Conservation (phyloP, 2,888 invertebrate genomes). For the Kuschelorhynchus macadamiae region DNA sequence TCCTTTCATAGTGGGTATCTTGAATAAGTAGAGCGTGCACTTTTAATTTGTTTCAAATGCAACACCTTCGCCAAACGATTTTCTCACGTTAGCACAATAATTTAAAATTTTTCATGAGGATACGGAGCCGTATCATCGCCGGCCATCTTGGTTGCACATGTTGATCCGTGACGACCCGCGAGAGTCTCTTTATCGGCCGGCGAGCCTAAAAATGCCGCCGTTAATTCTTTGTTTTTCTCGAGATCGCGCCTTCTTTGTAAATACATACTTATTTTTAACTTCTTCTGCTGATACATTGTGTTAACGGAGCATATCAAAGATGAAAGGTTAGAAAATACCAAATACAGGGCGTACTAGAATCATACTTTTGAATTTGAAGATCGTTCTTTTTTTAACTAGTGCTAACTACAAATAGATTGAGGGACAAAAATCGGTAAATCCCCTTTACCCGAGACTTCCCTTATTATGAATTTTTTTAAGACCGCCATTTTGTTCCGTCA, state of each 20-base stretch:
- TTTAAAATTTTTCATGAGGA: constrained; percentile 20
- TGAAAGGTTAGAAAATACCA: too few species aligned
- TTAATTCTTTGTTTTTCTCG: constrained; percentile 35
- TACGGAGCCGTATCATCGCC: constrained; percentile 24
- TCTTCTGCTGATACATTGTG: neutral
- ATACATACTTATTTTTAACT: constrained; percentile 30
- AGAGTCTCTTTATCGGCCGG: constrained; percentile 24
- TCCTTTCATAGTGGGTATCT: too few species aligned
- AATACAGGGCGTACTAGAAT: too few species aligned
- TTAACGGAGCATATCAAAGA: neutral
- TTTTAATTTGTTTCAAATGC: too few species aligned
- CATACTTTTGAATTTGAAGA: too few species aligned
- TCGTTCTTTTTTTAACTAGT: too few species aligned
- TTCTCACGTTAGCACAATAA: constrained; percentile 41
- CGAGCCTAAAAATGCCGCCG: constrained; percentile 41
- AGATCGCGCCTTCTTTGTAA: constrained; percentile 30
- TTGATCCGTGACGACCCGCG: constrained; percentile 44
- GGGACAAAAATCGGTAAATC: too few species aligned
- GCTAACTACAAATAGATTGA: too few species aligned
- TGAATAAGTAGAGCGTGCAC: too few species aligned
- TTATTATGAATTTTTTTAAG: too few species aligned
- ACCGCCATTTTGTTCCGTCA: too few species aligned
- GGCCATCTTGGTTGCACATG: constrained; percentile 46
- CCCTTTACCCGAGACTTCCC: too few species aligned
- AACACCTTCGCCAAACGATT: constrained; percentile 7